Percentiles rank a stretch among this genome's conserved stretches.
These are phyloP conservation scores for Ctena decussata DNA, from an alignment of 2,888 invertebrate genomes.

Conservation along the genomic window DNA sequence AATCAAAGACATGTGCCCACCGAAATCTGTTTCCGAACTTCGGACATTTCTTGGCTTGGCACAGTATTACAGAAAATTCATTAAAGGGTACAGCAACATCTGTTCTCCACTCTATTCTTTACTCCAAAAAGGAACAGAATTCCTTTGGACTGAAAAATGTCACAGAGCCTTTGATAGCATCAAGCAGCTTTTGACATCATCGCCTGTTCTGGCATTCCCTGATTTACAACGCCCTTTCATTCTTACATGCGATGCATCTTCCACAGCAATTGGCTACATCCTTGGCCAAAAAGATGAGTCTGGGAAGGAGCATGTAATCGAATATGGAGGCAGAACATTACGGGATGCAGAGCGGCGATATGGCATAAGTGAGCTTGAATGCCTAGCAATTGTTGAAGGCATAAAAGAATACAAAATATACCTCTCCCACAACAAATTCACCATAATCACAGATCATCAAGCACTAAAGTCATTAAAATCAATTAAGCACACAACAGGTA, in stretches of 20 bases:
- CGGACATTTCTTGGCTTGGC: background rate
- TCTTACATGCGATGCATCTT: conserved; percentile 59
- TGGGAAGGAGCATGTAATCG: conserved; percentile 47
- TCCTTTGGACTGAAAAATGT: conserved; percentile 32
- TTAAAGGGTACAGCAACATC: conserved; percentile 38
- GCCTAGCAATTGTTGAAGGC: conserved; percentile 59
- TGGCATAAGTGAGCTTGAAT: conserved; percentile 44
- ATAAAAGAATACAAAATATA: conserved; percentile 49
- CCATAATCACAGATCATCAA: conserved; percentile 52
- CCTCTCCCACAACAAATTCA: conserved; percentile 36
- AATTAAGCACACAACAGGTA: conserved; percentile 41
- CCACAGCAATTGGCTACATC: conserved; percentile 52
- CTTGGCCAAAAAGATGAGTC: conserved; percentile 52
- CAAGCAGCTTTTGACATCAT: conserved; percentile 64
- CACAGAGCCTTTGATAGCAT: conserved; percentile 50
- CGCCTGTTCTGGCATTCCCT: conserved; percentile 62
- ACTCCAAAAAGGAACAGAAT: conserved; percentile 34
- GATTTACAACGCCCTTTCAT: conserved; percentile 56
- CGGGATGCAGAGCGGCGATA: conserved; percentile 39
- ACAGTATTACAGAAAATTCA: conserved; percentile 42
- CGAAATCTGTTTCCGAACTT: background rate
- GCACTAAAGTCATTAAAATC: conserved; percentile 41
- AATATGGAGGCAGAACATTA: conserved; percentile 57
- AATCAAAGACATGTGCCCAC: background rate
- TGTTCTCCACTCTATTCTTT: conserved; percentile 50